Percentiles rank a stretch among this genome's conserved stretches.
These are phyloP conservation scores for Pocillopora meandrina DNA, from an alignment of 92 coral and sea anemone species.

Conservation along the genomic window DNA sequence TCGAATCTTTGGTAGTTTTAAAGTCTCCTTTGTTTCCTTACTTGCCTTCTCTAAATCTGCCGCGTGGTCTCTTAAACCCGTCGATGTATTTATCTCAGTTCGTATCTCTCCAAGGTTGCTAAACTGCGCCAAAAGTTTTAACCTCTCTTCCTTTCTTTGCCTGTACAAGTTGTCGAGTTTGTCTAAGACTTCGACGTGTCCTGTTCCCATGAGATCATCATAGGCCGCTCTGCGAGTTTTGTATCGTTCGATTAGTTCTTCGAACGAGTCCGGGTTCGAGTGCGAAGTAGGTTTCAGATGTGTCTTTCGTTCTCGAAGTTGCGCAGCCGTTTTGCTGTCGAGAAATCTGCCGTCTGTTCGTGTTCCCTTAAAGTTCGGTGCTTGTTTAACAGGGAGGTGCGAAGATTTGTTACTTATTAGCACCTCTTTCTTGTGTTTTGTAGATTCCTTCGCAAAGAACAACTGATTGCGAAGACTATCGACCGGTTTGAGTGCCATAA, in stretches of 20 bases:
- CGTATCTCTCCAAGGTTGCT: conserved; percentile 40
- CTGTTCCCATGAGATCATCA: conserved; percentile 52
- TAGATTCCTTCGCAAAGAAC: conserved; percentile 61
- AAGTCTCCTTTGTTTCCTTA: conserved; percentile 20
- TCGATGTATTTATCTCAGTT: conserved; percentile 32
- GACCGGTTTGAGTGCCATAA: conserved; percentile 70
- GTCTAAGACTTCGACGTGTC: conserved; percentile 57
- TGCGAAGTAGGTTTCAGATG: too few species aligned
- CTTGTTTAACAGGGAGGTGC: conserved; percentile 23
- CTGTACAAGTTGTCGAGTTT: conserved; percentile 69
- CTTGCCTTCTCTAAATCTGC: conserved; percentile 29
- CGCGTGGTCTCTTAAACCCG: conserved; percentile 29
- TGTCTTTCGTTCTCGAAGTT: neutral
- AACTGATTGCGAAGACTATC: conserved; percentile 80
- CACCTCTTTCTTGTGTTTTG: conserved; percentile 39
- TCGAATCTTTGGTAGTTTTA: conserved; percentile 37
- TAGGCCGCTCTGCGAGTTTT: conserved; percentile 60
- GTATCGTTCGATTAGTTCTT: conserved; percentile 63
- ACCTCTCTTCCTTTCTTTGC: conserved; percentile 55
- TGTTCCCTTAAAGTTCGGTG: neutral
- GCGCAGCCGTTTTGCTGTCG: conserved; percentile 12
- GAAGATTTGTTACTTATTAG: conserved; percentile 8
- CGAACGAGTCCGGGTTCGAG: conserved; percentile 66
- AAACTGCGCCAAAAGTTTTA: conserved; percentile 16
- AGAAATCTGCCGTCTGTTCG: conserved; percentile 8